phyloP scores from a whole-genome alignment of 2,113 vertebrate species.

The Mus spicilegus region DNA sequence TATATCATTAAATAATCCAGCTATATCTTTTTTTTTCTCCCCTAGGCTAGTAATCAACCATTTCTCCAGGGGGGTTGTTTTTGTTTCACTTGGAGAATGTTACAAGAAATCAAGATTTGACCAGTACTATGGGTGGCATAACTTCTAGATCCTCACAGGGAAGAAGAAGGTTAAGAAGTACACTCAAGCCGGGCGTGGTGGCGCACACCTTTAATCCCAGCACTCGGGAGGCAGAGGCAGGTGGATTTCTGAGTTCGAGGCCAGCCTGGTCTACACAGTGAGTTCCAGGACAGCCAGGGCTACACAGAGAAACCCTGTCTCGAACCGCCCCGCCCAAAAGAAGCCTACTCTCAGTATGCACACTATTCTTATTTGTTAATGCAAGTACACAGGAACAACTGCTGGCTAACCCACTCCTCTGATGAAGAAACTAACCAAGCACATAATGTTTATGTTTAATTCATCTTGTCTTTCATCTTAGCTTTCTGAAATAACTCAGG shows the following conservation, averaged over 20 bases:
- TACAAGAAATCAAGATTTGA: conserved; percentile 9
- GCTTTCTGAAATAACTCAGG: conserved; percentile 46
- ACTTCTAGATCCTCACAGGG: not conserved
- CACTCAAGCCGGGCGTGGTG: too few relatives aligned
- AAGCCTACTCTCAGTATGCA: not conserved
- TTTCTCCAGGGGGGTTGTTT: not conserved
- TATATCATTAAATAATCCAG: conserved; percentile 7
- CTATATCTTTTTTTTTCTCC: not conserved
- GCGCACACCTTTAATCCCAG: too few relatives aligned
- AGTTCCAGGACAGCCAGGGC: too few relatives aligned
- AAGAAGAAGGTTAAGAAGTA: not conserved
- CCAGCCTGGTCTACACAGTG: too few relatives aligned
- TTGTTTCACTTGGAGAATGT: not conserved
- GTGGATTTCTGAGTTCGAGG: too few relatives aligned
- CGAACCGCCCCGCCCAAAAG: too few relatives aligned
- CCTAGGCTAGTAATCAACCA: not conserved
- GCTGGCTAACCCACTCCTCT: not conserved
- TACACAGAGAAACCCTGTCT: too few relatives aligned
- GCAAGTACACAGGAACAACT: not conserved
- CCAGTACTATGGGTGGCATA: not conserved
- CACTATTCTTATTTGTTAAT: conserved; percentile 47
- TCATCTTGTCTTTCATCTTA: conserved; percentile 25
- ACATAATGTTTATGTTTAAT: not conserved
- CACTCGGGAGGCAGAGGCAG: too few relatives aligned
- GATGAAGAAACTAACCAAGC: conserved; percentile 35